A percentile compares a stretch with the other conserved stretches of the same genome.
Conservation (phyloP, 2,888 invertebrate genomes). For the Rhagonycha lutea region DNA sequence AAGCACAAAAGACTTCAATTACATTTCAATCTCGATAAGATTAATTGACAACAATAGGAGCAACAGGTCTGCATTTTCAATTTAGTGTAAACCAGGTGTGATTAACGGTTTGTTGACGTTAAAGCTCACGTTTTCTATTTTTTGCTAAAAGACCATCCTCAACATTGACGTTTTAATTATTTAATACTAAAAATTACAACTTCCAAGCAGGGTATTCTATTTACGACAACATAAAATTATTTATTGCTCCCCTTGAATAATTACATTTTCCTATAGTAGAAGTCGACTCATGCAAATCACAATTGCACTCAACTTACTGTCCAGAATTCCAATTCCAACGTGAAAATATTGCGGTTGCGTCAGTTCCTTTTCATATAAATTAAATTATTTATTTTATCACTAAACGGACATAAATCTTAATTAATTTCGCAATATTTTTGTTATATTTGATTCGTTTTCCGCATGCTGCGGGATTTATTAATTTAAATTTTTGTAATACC, state of each 20-base stretch:
- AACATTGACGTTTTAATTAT: neutral
- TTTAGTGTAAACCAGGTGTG: constrained; percentile 10
- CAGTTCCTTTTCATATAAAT: neutral
- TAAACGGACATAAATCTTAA: neutral
- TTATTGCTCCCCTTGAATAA: neutral
- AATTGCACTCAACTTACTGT: neutral
- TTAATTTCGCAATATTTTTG: neutral
- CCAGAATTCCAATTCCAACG: neutral
- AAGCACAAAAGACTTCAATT: neutral
- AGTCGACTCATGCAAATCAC: neutral
- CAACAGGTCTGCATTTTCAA: constrained; percentile 10
- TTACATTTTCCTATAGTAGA: neutral
- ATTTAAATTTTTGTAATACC: neutral
- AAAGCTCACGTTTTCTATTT: constrained; percentile 7
- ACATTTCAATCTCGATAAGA: constrained; percentile 25
- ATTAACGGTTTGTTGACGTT: constrained; percentile 8
- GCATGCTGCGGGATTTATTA: neutral
- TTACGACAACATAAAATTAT: neutral
- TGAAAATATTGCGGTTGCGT: neutral
- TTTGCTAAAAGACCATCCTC: neutral
- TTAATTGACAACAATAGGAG: constrained; percentile 18
- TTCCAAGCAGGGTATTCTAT: neutral
- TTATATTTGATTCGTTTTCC: neutral
- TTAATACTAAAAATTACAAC: neutral
- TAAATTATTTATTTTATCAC: neutral